Conservation (phyloP, 2,113 vertebrate genomes). For the Amphiprion percula region DNA sequence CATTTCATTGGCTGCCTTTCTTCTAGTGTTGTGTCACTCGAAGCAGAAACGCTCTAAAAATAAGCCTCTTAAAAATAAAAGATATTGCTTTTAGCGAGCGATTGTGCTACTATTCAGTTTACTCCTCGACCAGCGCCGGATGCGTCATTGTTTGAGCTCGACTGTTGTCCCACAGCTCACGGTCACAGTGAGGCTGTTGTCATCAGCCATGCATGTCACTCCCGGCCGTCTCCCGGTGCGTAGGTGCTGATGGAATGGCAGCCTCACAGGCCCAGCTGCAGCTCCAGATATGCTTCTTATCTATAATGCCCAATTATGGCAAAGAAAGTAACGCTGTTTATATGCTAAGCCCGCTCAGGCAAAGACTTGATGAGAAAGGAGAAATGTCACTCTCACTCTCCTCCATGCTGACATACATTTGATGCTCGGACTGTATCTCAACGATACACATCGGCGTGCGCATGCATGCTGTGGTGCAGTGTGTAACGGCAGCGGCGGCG, state of each 20-base stretch:
- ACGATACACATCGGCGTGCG: conserved; percentile 48
- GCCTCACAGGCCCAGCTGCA: conserved; percentile 68
- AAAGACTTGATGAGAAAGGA: conserved; percentile 55
- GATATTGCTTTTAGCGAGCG: conserved; percentile 1
- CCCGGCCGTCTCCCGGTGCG: conserved; percentile 39
- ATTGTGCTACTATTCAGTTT: conserved; percentile 4
- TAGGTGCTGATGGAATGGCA: conserved; percentile 72
- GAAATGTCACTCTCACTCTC: conserved; percentile 57
- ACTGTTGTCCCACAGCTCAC: conserved; percentile 47
- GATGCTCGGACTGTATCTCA: conserved; percentile 41
- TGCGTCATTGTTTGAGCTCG: conserved; percentile 36
- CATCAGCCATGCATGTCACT: conserved; percentile 75
- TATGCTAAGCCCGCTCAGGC: conserved; percentile 62
- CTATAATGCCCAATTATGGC: conserved; percentile 74
- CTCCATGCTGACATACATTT: conserved; percentile 46
- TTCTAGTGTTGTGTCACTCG: conserved; percentile 4
- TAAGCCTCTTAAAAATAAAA: conserved; percentile 3
- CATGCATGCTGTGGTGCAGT: conserved; percentile 13
- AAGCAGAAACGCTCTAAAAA: conserved; percentile 22
- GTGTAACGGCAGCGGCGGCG: conserved; percentile 18
- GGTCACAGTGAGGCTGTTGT: conserved; percentile 33
- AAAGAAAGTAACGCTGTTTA: conserved; percentile 67
- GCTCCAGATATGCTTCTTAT: conserved; percentile 76
- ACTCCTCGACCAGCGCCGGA: conserved; percentile 4
- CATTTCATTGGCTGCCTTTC: background rate